Base-by-base conservation (phyloP, 1,140 invertebrate genomes). In the Idris sp. region DNA sequence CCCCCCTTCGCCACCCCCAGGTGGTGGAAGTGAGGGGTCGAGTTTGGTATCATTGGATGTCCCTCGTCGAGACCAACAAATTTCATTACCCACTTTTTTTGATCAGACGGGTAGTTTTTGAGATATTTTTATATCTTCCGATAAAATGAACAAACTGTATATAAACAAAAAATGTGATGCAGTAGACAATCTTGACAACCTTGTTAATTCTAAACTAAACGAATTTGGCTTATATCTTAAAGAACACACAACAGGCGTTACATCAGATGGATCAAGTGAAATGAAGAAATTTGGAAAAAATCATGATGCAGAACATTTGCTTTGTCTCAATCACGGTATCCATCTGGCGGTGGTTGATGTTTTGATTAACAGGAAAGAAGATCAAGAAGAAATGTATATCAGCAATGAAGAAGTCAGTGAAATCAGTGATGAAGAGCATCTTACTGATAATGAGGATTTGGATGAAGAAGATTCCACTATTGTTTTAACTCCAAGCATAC, bases 141-240 rank as follows among this genome's bases (percentile, higher is more conserved):
- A n/a, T n/a, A n/a, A n/a, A n/a, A n/a, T n/a, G n/a, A n/a, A n/a
- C n/a, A n/a, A n/a, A n/a, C n/a, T n/a, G n/a, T 51, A 36, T 19
- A 51, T 51, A 4, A 25, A 36, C 36, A 26, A 36, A 11, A 51
- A 51, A 36, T 51, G 46, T 25, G 31, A 51, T 15, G n/a, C 46
- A 18, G 19, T 6, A 36, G 10, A 51, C 35, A 13, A n/a, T n/a
- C n/a, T 51, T 14, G 31, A 11, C 9, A 25, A 25, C 25, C 46
- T 36, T 9, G 46, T 51, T 7, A 18, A 51, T 36, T 25, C 5
- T 25, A 51, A 36, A 25, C 25, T 51, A 9, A 28, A 6, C 14
- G 31, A 51, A 9, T 51, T 19, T 36, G 19, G 19, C 4, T 0
- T 36, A 9, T 30, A 51, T n/a, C 36, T 51, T 3, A 9, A 35